A percentile compares a stretch with the other conserved stretches of the same genome.
phyloP scores from a whole-genome alignment of 2,888 invertebrate species.

The Scaptomyza parva region DNA sequence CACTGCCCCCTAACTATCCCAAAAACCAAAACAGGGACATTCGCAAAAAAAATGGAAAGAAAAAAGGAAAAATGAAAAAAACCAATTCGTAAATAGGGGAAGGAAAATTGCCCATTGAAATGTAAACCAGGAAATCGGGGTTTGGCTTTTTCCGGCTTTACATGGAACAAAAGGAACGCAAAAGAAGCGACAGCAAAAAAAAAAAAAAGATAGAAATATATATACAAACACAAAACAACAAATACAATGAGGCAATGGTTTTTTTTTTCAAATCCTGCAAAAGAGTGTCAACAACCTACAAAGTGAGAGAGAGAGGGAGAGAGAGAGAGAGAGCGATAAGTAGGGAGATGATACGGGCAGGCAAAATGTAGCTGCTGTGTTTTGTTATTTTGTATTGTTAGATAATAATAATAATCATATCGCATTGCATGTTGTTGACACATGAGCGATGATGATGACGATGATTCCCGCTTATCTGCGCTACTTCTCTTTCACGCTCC shows the following conservation, averaged over 20 bases:
- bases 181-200: conserved; percentile 53
- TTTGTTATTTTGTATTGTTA: conserved; percentile 75
- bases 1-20: conserved; percentile 51
- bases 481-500: conserved; percentile 19
- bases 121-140: conserved; percentile 80
- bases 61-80: conserved; percentile 35
- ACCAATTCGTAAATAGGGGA: conserved; percentile 51
- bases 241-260: conserved; percentile 62
- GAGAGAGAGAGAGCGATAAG: conserved; percentile 5
- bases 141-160: conserved; percentile 82
- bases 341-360: conserved; percentile 46
- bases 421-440: conserved; percentile 80
- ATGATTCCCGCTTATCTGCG: conserved; percentile 57
- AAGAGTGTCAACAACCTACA: conserved; percentile 68
- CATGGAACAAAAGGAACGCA: conserved; percentile 63
- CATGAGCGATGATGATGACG: conserved; percentile 78
- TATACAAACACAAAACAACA: conserved; percentile 57
- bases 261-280: conserved; percentile 52
- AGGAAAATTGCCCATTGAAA: conserved; percentile 77
- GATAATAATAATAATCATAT: conserved; percentile 80
- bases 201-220: conserved; percentile 49
- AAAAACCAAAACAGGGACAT: conserved; percentile 39
- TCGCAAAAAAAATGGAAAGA: conserved; percentile 18
- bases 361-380: conserved; percentile 72
- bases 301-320: conserved; percentile 14